A percentile compares a stretch with the other conserved stretches of the same genome.
Conservation (phyloP, 1,140 invertebrate species). For the Amphibalanus amphitrite region DNA sequence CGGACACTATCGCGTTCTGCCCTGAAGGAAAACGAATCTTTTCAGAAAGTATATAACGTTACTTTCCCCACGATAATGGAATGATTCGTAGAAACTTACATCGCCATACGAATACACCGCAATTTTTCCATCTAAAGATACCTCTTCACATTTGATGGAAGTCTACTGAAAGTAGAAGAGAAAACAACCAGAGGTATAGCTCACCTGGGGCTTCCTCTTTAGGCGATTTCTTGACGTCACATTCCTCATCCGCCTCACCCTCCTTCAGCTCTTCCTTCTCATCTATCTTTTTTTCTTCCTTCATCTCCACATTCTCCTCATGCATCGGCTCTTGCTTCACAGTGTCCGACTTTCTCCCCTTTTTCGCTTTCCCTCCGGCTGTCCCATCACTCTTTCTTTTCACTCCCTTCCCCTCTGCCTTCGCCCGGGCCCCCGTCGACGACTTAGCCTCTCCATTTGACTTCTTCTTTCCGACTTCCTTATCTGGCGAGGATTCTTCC, state of each 20-base stretch:
- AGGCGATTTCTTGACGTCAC: background rate
- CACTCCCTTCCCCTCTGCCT: background rate
- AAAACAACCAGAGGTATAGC: no score
- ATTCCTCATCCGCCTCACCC: background rate
- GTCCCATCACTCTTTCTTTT: background rate
- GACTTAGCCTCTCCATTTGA: background rate
- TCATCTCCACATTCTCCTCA: background rate
- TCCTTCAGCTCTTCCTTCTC: background rate
- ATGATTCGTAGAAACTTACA: no score
- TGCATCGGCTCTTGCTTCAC: background rate
- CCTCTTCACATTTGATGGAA: no score
- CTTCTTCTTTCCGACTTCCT: background rate
- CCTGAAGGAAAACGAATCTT: no score
- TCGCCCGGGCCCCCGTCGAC: slow-evolving; percentile 3
- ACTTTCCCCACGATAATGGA: no score
- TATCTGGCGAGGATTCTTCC: background rate
- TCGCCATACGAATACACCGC: no score
- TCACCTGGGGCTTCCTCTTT: no score
- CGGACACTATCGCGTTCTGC: no score
- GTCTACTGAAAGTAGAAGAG: no score
- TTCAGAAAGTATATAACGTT: no score
- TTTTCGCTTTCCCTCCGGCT: background rate
- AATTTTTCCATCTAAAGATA: no score
- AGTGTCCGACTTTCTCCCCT: background rate
- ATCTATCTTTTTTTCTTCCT: background rate